Percentiles rank a stretch among this genome's conserved stretches.
phyloP scores from a whole-genome alignment of 2,888 invertebrate genomes.

The Diarsia dahlii region DNA sequence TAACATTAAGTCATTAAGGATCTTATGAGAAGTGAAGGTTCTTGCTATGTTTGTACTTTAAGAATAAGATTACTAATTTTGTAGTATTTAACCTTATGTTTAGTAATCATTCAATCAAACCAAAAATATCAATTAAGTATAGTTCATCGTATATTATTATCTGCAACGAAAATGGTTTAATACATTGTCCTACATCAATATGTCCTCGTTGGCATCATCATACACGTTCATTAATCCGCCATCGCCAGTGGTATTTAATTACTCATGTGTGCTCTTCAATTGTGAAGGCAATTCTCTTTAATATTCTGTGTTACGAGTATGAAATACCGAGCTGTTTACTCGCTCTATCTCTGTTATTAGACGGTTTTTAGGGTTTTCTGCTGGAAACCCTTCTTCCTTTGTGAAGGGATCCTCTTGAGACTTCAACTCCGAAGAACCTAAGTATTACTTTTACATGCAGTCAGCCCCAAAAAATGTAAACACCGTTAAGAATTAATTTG shows the following conservation, averaged over 20 bases:
- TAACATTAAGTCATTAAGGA: too few relatives aligned
- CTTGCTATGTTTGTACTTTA: background rate
- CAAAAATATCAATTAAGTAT: background rate
- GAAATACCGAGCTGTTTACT: background rate
- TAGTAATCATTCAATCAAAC: background rate
- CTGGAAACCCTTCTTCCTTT: background rate
- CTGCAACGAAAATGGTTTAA: background rate
- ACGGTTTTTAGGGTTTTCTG: background rate
- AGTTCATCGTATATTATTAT: background rate
- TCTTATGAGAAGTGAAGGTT: too few relatives aligned
- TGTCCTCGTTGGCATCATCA: constrained; percentile 42
- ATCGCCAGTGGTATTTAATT: constrained; percentile 44
- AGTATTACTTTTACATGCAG: background rate
- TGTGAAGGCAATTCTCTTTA: constrained; percentile 2
- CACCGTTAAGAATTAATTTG: background rate
- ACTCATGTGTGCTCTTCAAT: constrained; percentile 35
- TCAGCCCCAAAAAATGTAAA: background rate
- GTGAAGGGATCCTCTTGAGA: background rate
- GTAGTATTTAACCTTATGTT: background rate
- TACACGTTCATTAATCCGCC: constrained; percentile 49
- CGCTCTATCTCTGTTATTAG: background rate
- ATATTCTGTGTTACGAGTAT: background rate
- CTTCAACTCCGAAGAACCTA: too few relatives aligned
- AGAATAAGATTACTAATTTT: background rate
- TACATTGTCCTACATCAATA: constrained; percentile 41